phyloP scores from a whole-genome alignment of 2,113 vertebrate species.

The Myanophis thanlyinensis region DNA sequence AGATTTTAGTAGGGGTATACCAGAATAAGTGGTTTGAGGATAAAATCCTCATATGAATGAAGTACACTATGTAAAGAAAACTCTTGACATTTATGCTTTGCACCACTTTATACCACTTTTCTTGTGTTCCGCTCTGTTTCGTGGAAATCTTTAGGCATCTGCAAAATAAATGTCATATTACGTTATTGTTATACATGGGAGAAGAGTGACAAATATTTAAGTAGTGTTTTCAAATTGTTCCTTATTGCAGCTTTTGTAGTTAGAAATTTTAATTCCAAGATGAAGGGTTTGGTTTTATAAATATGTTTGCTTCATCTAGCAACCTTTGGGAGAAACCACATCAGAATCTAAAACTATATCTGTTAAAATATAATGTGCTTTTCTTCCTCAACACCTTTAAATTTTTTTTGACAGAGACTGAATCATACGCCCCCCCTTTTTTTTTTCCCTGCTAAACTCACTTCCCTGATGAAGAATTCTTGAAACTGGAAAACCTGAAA shows the following conservation, averaged over 20 bases:
- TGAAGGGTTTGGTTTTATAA: background rate
- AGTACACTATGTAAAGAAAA: constrained; percentile 28
- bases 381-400: background rate
- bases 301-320: background rate
- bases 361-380: background rate
- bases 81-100: constrained; percentile 3
- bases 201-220: background rate
- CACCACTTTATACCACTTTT: background rate
- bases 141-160: constrained; percentile 34
- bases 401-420: background rate
- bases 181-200: no score
- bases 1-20: background rate
- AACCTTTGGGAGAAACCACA: background rate
- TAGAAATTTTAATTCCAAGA: background rate
- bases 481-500: background rate
- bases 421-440: background rate
- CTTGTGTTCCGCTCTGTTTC: background rate
- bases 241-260: background rate
- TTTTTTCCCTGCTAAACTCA: background rate
- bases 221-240: background rate
- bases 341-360: background rate
- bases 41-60: background rate
- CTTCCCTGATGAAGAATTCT: background rate
- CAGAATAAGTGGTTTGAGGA: background rate
- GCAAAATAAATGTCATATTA: constrained; percentile 27